A percentile compares a stretch with the other conserved stretches of the same genome.
Evolutionary conservation across 2,113 vertebrate genomes (phyloP).

Genomic region (Caloenas nicobarica): DNA sequence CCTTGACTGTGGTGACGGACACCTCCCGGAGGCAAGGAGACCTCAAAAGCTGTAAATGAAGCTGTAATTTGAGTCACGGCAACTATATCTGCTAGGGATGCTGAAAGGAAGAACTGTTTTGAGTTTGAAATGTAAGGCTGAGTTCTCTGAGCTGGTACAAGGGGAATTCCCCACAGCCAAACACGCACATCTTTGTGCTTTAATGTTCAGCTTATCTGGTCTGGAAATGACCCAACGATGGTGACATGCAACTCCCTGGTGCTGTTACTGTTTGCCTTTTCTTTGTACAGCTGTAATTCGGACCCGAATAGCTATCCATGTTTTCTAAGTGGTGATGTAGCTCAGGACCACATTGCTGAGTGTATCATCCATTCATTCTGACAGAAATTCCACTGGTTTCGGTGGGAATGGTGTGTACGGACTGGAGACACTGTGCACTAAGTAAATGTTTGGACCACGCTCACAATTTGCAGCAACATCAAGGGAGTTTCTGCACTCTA

Average conservation of each 20-base stretch:
- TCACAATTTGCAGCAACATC: not conserved
- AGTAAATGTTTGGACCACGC: not conserved
- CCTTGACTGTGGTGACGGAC: not conserved
- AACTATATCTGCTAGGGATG: not conserved
- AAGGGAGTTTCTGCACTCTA: not conserved
- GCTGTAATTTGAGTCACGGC: not conserved
- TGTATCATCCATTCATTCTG: not conserved
- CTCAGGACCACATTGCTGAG: not conserved
- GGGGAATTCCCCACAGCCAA: not conserved
- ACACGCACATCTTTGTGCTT: not conserved
- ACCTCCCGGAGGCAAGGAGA: not conserved
- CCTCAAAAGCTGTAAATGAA: not conserved
- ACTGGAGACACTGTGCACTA: rapidly evolving
- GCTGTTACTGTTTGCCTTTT: not conserved
- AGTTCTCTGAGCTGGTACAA: not conserved
- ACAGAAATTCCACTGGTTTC: not conserved
- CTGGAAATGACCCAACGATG: not conserved
- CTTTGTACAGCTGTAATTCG: not conserved
- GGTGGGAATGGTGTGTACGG: not conserved
- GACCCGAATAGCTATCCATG: not conserved
- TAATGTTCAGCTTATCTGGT: not conserved
- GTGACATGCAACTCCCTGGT: not conserved
- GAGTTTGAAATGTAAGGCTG: not conserved
- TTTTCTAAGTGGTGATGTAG: not conserved
- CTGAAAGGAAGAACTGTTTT: not conserved